Conservation (phyloP, 1,140 invertebrate species). For the Lordiphosa clarofinis region DNA sequence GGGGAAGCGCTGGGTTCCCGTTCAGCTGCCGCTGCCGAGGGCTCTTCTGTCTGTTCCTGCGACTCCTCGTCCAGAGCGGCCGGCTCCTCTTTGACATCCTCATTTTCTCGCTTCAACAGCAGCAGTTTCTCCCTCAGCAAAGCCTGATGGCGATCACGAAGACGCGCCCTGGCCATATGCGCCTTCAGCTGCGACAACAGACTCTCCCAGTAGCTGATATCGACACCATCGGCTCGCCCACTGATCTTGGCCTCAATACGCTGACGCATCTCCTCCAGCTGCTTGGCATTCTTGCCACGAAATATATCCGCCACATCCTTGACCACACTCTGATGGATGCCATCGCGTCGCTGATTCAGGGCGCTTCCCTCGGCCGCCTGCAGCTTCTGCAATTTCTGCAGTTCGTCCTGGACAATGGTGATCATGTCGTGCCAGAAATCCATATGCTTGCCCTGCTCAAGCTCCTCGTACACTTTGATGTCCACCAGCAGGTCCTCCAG, state of each 20-base stretch:
- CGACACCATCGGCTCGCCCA: conserved; percentile 92
- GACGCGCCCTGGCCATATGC: conserved; percentile 94
- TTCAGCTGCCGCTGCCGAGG: background rate
- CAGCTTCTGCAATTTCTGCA: conserved; percentile 91
- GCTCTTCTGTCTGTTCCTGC: conserved; percentile 1
- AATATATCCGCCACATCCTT: conserved; percentile 92
- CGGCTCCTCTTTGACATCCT: conserved; percentile 57
- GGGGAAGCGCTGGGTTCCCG: too few relatives aligned
- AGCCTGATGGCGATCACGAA: conserved; percentile 95
- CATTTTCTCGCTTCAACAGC: conserved; percentile 89
- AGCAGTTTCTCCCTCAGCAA: conserved; percentile 94
- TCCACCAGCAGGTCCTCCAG: conserved; percentile 98
- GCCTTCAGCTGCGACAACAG: conserved; percentile 95
- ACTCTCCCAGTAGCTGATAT: conserved; percentile 98
- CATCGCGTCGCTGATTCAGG: conserved; percentile 88
- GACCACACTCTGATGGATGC: conserved; percentile 95
- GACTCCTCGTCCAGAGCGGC: conserved; percentile 6
- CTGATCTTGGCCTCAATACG: conserved; percentile 95
- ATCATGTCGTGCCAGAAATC: conserved; percentile 99
- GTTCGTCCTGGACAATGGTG: conserved; percentile 96
- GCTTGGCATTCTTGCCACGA: conserved; percentile 94
- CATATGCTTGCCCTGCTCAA: conserved; percentile 91
- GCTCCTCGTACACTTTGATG: conserved; percentile 95
- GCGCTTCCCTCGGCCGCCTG: conserved; percentile 83
- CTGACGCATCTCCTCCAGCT: conserved; percentile 90